Conservation (phyloP, 2,113 vertebrate species). For the Isurus oxyrinchus region DNA sequence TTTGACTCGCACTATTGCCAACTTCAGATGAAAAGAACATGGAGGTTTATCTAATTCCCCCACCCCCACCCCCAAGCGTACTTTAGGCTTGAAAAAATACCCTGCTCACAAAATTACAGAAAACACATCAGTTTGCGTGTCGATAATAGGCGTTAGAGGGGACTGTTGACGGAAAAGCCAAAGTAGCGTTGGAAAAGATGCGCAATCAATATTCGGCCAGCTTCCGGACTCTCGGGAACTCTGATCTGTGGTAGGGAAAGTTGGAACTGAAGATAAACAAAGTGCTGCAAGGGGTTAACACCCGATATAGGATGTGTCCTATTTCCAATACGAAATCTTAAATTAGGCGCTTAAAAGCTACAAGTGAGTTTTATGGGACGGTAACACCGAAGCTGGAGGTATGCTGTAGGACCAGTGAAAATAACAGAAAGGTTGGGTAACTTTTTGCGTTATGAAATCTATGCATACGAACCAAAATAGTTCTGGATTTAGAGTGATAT, state of each 20-base stretch:
- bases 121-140: not conserved
- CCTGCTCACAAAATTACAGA: not conserved
- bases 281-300: constrained; percentile 18
- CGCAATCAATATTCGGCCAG: constrained; percentile 2
- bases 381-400: constrained; percentile 20
- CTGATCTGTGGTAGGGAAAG: constrained; percentile 18
- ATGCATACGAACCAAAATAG: not conserved
- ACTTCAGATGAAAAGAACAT: not conserved
- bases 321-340: not conserved
- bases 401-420: not conserved
- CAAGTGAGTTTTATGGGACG: not conserved
- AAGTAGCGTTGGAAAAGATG: constrained; percentile 19
- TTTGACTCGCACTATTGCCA: not conserved
- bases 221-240: constrained; percentile 28
- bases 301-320: not conserved
- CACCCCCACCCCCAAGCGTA: not conserved
- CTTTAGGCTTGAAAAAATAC: too few species aligned
- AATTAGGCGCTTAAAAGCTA: not conserved
- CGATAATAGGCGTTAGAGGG: not conserved
- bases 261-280: constrained; percentile 23
- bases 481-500: not conserved
- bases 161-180: constrained; percentile 11
- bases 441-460: not conserved
- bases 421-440: constrained; percentile 7
- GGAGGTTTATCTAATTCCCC: not conserved